Conservation (phyloP, 2,888 invertebrate genomes). For the Mechanitis messenoides region DNA sequence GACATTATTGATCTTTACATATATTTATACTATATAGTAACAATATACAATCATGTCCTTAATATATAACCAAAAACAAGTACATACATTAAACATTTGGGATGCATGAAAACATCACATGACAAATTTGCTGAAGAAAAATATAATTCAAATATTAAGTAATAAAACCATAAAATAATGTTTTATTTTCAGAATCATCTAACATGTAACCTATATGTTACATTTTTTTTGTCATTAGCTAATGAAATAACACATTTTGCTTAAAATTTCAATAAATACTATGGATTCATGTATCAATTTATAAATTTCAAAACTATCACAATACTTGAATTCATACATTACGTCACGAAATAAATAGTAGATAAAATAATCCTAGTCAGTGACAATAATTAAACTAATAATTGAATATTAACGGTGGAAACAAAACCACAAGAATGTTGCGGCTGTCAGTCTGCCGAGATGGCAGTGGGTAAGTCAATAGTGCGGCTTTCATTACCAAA, state of each 20-base stretch:
- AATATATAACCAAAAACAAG: too few relatives aligned
- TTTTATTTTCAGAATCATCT: too few relatives aligned
- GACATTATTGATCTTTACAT: conserved; percentile 19
- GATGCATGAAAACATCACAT: too few relatives aligned
- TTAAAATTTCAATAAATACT: too few relatives aligned
- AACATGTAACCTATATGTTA: too few relatives aligned
- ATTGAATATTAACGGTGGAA: conserved; percentile 74
- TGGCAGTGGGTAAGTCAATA: conserved; percentile 89
- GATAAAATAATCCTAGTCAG: conserved; percentile 70
- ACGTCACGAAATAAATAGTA: conserved; percentile 71
- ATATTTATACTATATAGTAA: conserved; percentile 11
- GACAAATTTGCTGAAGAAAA: too few relatives aligned
- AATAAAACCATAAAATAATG: too few relatives aligned
- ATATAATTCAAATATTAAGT: too few relatives aligned
- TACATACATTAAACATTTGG: too few relatives aligned
- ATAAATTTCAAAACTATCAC: conserved; percentile 61
- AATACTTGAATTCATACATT: conserved; percentile 53
- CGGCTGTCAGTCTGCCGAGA: conserved; percentile 76
- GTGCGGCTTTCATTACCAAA: conserved; percentile 93
- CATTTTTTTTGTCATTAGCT: too few relatives aligned
- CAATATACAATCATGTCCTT: conserved; percentile 21
- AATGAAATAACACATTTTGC: too few relatives aligned
- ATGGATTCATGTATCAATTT: conserved; percentile 47
- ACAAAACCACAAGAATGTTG: conserved; percentile 62
- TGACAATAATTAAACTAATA: conserved; percentile 74